Evolutionary conservation across 2,797 vertebrate species (phyloP).

Genomic region (Meriones psammophilus): DNA sequence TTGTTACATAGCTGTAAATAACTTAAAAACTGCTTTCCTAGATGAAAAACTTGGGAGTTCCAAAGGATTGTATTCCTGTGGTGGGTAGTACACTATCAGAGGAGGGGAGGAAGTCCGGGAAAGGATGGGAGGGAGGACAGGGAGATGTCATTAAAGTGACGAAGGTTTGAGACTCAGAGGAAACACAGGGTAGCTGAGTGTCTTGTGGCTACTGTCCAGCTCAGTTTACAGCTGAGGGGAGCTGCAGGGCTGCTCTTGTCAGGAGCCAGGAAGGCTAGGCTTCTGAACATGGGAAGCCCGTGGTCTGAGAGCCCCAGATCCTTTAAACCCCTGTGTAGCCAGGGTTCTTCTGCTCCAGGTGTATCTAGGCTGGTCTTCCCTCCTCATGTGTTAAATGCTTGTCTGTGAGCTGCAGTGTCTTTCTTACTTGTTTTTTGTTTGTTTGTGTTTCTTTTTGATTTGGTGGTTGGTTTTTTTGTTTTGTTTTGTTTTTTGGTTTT

Average conservation of each 20-base stretch:
- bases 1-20: background rate
- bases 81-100: background rate
- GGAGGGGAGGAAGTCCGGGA: background rate
- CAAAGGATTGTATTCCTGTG: background rate
- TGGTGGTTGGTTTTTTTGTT: background rate
- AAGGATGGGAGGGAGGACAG: background rate
- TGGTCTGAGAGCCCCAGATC: background rate
- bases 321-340: background rate
- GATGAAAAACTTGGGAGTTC: background rate
- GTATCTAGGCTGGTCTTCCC: fast-evolving
- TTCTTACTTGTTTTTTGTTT: background rate
- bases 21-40: conserved; percentile 21
- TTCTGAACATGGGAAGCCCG: background rate
- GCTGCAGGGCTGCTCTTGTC: background rate
- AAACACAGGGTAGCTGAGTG: background rate
- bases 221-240: background rate
- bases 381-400: too few relatives aligned
- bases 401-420: background rate
- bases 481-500: background rate
- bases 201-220: background rate
- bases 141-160: background rate
- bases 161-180: background rate
- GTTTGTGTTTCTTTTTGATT: background rate
- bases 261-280: background rate
- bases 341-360: background rate